Conservation (phyloP, 2,888 invertebrate genomes). For the Xiphydria camelus region DNA sequence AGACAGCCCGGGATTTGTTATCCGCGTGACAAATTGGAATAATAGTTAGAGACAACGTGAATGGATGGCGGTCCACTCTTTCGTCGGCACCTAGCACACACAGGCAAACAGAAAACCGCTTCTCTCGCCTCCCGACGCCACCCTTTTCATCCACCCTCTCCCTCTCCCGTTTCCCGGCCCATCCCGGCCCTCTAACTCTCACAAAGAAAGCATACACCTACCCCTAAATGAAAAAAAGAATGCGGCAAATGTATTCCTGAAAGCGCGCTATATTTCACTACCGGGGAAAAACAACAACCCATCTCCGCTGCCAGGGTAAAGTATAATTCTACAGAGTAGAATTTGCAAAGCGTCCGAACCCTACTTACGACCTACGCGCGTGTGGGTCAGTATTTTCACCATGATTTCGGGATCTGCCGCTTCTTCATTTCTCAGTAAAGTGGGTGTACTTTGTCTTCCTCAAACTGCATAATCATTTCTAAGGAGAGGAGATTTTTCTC, state of each 20-base stretch:
- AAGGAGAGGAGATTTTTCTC: no score
- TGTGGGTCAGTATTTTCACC: no score
- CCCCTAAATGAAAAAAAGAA: constrained; percentile 11
- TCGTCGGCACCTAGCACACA: constrained; percentile 8
- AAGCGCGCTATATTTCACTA: constrained; percentile 13
- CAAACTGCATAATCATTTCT: no score
- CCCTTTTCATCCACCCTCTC: background rate
- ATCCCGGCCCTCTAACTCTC: constrained; percentile 5
- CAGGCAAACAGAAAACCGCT: constrained; percentile 14
- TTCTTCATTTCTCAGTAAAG: no score
- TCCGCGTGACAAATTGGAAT: constrained; percentile 14
- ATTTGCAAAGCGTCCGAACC: no score
- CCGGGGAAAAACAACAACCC: constrained; percentile 10
- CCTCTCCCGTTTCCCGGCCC: background rate
- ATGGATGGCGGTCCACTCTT: constrained; percentile 21
- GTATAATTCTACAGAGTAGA: no score
- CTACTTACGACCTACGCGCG: no score
- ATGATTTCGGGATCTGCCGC: no score
- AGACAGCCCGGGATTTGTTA: no score
- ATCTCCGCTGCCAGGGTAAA: constrained; percentile 1
- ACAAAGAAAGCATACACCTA: constrained; percentile 9
- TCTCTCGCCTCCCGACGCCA: constrained; percentile 6
- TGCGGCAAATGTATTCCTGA: constrained; percentile 16
- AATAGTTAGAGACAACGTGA: constrained; percentile 17
- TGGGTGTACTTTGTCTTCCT: no score